Evolutionary conservation across 1,140 invertebrate genomes (phyloP), one percentile per base, ranked within the genome.

Genomic region (Lordiphosa mommai): DNA sequence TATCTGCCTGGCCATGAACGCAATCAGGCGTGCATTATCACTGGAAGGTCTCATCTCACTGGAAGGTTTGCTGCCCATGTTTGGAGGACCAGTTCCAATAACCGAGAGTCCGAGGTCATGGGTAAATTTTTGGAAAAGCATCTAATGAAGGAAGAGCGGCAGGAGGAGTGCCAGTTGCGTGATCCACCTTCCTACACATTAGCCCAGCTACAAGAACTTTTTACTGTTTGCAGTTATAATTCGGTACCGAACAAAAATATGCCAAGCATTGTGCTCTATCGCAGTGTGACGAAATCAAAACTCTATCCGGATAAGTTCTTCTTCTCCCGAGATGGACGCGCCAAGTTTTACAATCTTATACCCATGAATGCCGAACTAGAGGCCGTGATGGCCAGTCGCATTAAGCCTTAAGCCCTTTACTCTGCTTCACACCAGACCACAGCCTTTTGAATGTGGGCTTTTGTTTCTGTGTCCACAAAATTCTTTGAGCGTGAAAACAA

Each of bases 1-100:
- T 94, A 95, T 87, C 90, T 93, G 12, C 93, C 93, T 0, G 93
- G 94, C 1, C 94, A 95, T 88, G 94, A 94, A 1, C 77, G 90
- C 93, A 93, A 1, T 44, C 79, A 20, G 94, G 85, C 3, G 53
- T 91, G 51, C 89, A 89, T 20, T 95, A 94, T 72, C 90, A 91
- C 44, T 95, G 94, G 93, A 92, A 92, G 88, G 87, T 94, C 4
- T 92, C 12, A 90, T 94, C 30, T 90, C 90, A 2, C 68, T 94
- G 9, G 93, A 94, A 73, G 89, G 89, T 34, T 69, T 93, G 13
- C 90, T 92, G 52, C 90, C 90, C 0, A 8, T 38, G 79, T 90
- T 33, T 4, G 0, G 6, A 10, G 8, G 12, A 32, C 7, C 40
- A 4, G 20, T 5, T 23, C 0, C 20, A 1, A 0, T 23, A 6